Base-by-base conservation (phyloP, 2,113 vertebrate species). In the Osmerus eperlanus region DNA sequence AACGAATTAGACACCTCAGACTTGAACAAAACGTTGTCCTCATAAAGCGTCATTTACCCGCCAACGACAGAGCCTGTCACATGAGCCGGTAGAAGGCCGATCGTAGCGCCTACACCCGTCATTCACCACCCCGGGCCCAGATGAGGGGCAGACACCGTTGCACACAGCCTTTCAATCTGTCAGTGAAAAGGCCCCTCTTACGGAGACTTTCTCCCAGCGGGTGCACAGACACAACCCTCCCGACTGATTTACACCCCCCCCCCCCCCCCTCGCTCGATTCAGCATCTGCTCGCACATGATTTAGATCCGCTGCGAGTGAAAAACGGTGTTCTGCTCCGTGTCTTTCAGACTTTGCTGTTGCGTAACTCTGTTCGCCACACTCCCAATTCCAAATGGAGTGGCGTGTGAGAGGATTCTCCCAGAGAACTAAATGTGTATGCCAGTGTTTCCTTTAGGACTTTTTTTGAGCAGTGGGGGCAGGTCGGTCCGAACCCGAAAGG, bases 241-340 rank as follows among this genome's bases (percentile, higher is more conserved):
- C 18, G 41, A 19, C 16, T 62, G 69, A 71, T 71, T 71, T 71
- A 71, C 14, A 6, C 58, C 68, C 29, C 29, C 23, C 8, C 19
- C n/a, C n/a, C n/a, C 19, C 8, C 21, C 11, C 23, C 21, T 9
- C 9, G 12, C 55, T 32, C n/a, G 5, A 23, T 47, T 23, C 29
- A 3, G 18, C 18, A 19, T 70, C 18, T 14, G 55, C 32, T 70
- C 3, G 25, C 25, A 3, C 25, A 28, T 28, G 25, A 28, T 28
- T 28, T 28, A 28, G 25, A 28, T 28, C 25, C 25, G 25, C 25
- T 28, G 25, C 25, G 47, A 62, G 9, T n/a, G 41, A 53, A 52
- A 53, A 36, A 36, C 4, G 0, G 32, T 36, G 32, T 36, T 36
- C 32, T 36, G 32, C 5, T 36, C 32, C 4, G 32, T 36, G 32